Evolutionary conservation across 2,797 vertebrate genomes (phyloP).

Genomic region (Loriculus beryllinus): DNA sequence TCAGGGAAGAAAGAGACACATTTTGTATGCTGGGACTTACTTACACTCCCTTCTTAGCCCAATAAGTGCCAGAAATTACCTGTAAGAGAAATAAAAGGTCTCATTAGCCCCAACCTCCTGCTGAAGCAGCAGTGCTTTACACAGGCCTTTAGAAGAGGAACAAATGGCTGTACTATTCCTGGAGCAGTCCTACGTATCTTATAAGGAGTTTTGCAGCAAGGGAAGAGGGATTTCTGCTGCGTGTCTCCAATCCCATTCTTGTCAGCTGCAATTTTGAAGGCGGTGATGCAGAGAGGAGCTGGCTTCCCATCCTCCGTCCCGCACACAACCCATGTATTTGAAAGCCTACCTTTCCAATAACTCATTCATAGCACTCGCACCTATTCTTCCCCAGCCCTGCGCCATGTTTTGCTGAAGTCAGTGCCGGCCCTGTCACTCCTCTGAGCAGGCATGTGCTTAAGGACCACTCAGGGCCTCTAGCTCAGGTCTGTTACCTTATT

Average conservation of each 20-base stretch:
- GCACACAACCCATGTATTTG: neutral
- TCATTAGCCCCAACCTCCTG: neutral
- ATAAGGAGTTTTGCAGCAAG: neutral
- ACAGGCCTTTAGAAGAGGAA: neutral
- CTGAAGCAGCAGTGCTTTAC: conserved; percentile 30
- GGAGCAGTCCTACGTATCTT: neutral
- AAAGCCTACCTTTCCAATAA: neutral
- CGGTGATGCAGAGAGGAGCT: neutral
- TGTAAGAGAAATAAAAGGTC: conserved; percentile 14
- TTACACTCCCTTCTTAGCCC: neutral
- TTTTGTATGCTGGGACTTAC: neutral
- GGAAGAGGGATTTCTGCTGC: neutral
- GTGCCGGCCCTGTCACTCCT: neutral
- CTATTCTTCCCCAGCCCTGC: neutral
- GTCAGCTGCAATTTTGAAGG: neutral
- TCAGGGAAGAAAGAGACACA: neutral
- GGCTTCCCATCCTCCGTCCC: neutral
- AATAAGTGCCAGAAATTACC: conserved; percentile 3
- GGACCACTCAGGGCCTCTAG: neutral
- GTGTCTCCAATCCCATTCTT: neutral
- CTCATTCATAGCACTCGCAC: accelerated
- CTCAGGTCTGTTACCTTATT: neutral
- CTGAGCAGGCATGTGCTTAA: neutral
- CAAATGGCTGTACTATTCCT: neutral
- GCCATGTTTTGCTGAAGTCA: neutral